Base-by-base conservation (phyloP, 2,113 vertebrate species). In the Datnioides undecimradiatus region DNA sequence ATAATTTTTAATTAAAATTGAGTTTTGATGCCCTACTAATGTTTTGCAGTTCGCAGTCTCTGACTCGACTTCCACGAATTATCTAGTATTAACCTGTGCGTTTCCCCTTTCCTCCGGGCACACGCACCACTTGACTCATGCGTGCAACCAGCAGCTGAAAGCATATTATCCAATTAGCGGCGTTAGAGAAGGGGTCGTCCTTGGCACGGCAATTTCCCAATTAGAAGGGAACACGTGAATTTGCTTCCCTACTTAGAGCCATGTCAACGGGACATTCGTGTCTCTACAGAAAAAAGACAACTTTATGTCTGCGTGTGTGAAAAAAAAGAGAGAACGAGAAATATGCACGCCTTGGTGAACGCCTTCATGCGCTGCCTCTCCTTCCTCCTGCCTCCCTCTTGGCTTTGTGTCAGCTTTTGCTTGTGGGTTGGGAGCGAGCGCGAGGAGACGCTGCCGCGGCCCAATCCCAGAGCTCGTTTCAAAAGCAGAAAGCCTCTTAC, bases 391-490 rank as follows among this genome's bases (percentile, higher is more conserved):
- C 94, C 95, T 76, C 92, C 94, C 87, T 92, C 93, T 64, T 95
- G 94, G 94, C 91, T 94, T 52, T 91, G 91, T 89, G 89, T 94
- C 84, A 92, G 91, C 48, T 87, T 90, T 36, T 94, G 92, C 88
- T 90, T 87, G 91, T 94, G 94, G 95, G 92, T 82, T 90, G 94
- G 93, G 91, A 92, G 74, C 58, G 91, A 91, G 60, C 83, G 91
- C 76, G 89, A 90, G 57, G 87, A 92, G 86, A 89, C 88, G 82
- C 83, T 80, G 80, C 78, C 71, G 84, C 91, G 89, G 93, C 86
- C 95, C 94, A 95, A 95, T 95, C 94, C 92, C 87, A 90, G 93
- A 86, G 93, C 95, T 89, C 88, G 91, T 86, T 84, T 93, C 90
- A 92, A 87, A 90, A 67, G 87, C 90, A 92, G 54, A 93, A 92